Evolutionary conservation across 2,797 vertebrate genomes (phyloP).

Genomic region (Syngnathus acus): DNA sequence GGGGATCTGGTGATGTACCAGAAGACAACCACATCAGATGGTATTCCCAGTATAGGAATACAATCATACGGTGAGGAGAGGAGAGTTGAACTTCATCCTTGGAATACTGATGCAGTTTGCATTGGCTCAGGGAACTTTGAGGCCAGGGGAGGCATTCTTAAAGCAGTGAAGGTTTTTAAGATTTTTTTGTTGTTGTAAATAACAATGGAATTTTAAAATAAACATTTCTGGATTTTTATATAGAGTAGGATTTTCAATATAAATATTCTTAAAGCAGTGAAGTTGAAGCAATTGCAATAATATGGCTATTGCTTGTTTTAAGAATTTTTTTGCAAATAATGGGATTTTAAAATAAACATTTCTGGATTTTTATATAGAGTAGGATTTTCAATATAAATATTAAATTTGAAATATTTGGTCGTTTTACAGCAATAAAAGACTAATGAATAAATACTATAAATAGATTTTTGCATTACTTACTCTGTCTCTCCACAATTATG

Average conservation of each 20-base stretch:
- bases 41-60: slow-evolving; percentile 48
- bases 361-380: too few relatives aligned
- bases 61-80: slow-evolving; percentile 38
- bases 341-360: too few relatives aligned
- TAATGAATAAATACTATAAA: neutral
- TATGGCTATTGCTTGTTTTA: neutral
- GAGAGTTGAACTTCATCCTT: slow-evolving; percentile 13
- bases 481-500: neutral
- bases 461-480: neutral
- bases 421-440: too few relatives aligned
- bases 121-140: slow-evolving; percentile 23
- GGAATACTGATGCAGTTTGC: slow-evolving; percentile 51
- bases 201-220: too few relatives aligned
- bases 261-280: too few relatives aligned
- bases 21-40: slow-evolving; percentile 50
- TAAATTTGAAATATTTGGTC: too few relatives aligned
- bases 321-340: too few relatives aligned
- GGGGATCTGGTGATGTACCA: slow-evolving; percentile 38
- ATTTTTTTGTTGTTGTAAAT: too few relatives aligned
- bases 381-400: too few relatives aligned
- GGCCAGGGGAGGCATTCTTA: slow-evolving; percentile 3
- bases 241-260: too few relatives aligned
- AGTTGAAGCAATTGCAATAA: neutral
- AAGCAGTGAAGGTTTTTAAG: neutral
- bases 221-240: too few relatives aligned